Percentiles rank a stretch among this genome's conserved stretches.
phyloP scores from a whole-genome alignment of 2,888 invertebrate species.

The Polymixis flavicincta region DNA sequence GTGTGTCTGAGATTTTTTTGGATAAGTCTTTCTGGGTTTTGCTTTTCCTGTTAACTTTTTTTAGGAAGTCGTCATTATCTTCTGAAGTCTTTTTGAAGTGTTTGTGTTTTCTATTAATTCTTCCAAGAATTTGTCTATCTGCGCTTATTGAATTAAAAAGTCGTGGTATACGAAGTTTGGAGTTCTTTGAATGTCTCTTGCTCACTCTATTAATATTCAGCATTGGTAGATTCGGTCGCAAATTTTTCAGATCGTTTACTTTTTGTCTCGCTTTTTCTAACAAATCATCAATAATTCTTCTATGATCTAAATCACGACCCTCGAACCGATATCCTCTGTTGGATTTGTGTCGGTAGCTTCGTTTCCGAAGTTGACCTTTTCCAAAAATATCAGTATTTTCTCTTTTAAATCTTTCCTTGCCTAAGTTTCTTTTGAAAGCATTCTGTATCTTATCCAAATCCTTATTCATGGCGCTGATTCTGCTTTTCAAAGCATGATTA shows the following conservation, averaged over 20 bases:
- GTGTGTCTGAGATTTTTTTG: constrained; percentile 24
- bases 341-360: constrained; percentile 55
- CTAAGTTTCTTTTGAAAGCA: constrained; percentile 65
- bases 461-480: constrained; percentile 73
- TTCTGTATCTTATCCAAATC: constrained; percentile 74
- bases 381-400: constrained; percentile 56
- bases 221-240: constrained; percentile 41
- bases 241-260: constrained; percentile 48
- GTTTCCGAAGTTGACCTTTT: constrained; percentile 62
- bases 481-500: constrained; percentile 68
- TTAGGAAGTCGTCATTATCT: constrained; percentile 49
- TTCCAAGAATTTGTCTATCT: constrained; percentile 33
- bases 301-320: constrained; percentile 66
- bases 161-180: constrained; percentile 21
- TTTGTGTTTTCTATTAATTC: constrained; percentile 50
- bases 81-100: constrained; percentile 46
- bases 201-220: constrained; percentile 59
- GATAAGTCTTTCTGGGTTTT: constrained; percentile 31
- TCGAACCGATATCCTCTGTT: constrained; percentile 44
- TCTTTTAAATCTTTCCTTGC: constrained; percentile 70
- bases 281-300: constrained; percentile 67
- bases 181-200: constrained; percentile 60
- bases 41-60: constrained; percentile 35
- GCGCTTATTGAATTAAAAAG: constrained; percentile 21
- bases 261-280: constrained; percentile 62